Conservation (phyloP, 2,888 invertebrate genomes). For the Phaonia tiefii region DNA sequence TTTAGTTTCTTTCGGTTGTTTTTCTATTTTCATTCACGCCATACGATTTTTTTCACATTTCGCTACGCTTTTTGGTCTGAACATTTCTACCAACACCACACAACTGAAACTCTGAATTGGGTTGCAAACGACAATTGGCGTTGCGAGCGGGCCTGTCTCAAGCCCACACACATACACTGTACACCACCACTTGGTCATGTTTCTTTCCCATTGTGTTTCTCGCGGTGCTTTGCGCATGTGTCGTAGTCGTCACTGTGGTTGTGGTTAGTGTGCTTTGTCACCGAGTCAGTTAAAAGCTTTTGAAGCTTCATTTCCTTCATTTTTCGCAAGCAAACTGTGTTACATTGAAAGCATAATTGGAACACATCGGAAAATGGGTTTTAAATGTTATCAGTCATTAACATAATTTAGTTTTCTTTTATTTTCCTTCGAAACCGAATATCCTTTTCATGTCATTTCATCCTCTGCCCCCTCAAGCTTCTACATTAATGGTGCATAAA, state of each 20-base stretch:
- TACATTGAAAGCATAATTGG: background rate
- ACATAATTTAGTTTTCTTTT: conserved; percentile 42
- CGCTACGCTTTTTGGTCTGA: background rate
- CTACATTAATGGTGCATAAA: too few relatives aligned
- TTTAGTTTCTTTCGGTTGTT: background rate
- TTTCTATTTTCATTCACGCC: background rate
- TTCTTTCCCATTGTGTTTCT: conserved; percentile 1
- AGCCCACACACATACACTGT: background rate
- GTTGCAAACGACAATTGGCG: background rate
- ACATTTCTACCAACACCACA: conserved; percentile 24
- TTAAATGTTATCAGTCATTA: conserved; percentile 57
- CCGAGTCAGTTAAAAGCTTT: background rate
- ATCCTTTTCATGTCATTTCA: conserved; percentile 13
- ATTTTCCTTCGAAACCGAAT: background rate
- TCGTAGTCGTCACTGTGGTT: background rate
- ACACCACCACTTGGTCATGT: background rate
- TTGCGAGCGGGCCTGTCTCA: conserved; percentile 8
- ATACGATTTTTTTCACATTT: background rate
- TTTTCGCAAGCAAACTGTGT: conserved; percentile 1
- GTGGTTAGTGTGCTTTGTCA: too few relatives aligned
- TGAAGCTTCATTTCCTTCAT: background rate
- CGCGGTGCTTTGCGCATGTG: background rate
- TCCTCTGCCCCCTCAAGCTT: background rate
- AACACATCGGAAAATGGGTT: conserved; percentile 12
- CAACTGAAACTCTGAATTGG: conserved; percentile 12